Conservation (phyloP, 2,797 vertebrate species). For the Enteromius treurensis region DNA sequence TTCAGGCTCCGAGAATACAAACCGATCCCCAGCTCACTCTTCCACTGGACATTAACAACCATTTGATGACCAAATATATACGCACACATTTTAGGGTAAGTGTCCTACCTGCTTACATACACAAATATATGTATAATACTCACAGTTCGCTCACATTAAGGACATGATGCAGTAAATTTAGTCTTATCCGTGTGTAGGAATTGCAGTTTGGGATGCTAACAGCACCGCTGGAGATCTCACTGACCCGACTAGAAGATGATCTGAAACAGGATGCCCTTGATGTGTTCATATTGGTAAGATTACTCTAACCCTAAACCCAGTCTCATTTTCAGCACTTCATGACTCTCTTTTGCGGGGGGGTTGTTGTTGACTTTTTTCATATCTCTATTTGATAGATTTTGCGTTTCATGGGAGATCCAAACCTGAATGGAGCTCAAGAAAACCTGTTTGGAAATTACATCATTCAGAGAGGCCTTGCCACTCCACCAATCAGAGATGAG, state of each 20-base stretch:
- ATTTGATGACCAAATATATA: conserved; percentile 92
- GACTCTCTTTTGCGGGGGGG: not conserved
- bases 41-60: conserved; percentile 93
- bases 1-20: conserved; percentile 85
- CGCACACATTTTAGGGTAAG: conserved; percentile 89
- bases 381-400: conserved; percentile 78
- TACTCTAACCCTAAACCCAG: not conserved
- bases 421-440: conserved; percentile 86
- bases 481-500: conserved; percentile 87
- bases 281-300: conserved; percentile 86
- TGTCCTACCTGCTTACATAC: conserved; percentile 15
- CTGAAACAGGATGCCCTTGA: conserved; percentile 80
- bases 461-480: conserved; percentile 88
- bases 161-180: not conserved
- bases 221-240: conserved; percentile 77
- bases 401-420: conserved; percentile 94
- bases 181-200: conserved; percentile 75
- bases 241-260: conserved; percentile 83
- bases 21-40: conserved; percentile 84
- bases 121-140: not conserved
- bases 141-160: not conserved
- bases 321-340: not conserved
- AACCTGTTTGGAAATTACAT: conserved; percentile 93
- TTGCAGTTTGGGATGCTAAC: conserved; percentile 90
- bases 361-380: not conserved